Percentiles rank a stretch among this genome's conserved stretches.
Evolutionary conservation across 2,113 vertebrate species (phyloP).

Genomic region (Sciurus niger): DNA sequence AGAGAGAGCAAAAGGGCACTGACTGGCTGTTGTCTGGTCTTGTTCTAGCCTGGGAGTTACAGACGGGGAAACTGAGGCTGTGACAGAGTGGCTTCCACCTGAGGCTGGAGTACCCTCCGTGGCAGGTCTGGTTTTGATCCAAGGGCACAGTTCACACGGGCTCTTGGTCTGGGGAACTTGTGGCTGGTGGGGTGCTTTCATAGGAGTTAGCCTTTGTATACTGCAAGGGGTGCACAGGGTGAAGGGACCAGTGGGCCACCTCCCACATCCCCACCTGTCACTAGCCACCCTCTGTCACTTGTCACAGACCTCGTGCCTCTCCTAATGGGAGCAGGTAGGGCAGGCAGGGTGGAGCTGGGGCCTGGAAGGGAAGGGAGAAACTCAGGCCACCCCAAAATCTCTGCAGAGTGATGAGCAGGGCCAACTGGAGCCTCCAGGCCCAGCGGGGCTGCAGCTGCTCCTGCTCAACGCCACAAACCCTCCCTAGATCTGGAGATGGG

Average conservation of each 20-base stretch:
- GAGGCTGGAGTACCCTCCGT: not conserved
- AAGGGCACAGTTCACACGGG: too few species aligned
- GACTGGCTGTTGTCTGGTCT: too few species aligned
- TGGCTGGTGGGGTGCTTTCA: not conserved
- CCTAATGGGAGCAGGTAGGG: not conserved
- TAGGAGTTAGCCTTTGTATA: not conserved
- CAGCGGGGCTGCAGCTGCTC: too few species aligned
- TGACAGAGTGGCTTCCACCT: not conserved
- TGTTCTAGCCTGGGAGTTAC: not conserved
- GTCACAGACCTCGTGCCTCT: not conserved
- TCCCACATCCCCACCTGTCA: accelerated
- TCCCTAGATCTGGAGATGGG: not conserved
- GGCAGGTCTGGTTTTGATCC: not conserved
- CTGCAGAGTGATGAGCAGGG: accelerated
- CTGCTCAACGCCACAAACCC: not conserved
- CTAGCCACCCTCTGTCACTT: not conserved
- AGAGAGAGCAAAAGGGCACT: too few species aligned
- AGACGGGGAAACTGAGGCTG: not conserved
- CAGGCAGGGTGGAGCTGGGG: not conserved
- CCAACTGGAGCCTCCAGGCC: too few species aligned
- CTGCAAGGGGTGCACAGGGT: not conserved
- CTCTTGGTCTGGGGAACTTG: not conserved
- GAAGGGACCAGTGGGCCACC: too few species aligned
- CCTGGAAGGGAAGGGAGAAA: not conserved
- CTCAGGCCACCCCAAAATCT: accelerated